A percentile compares a stretch with the other conserved stretches of the same genome.
Conservation (phyloP, 2,888 invertebrate species). For the Clepsis dumicolana region DNA sequence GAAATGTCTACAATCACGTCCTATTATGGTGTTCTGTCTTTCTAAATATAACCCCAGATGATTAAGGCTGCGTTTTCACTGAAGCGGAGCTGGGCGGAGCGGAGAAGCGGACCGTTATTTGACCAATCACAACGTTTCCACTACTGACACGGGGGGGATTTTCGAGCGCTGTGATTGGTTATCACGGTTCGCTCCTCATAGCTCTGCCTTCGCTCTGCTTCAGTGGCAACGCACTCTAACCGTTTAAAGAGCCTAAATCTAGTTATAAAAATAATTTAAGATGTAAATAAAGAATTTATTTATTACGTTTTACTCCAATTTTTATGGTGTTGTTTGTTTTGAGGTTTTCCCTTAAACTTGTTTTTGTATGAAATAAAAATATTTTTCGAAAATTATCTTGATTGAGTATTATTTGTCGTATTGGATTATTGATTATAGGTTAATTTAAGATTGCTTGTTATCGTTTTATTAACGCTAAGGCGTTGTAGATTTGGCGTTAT, state of each 20-base stretch:
- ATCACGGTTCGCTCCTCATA: too few species aligned
- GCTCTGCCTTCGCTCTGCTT: too few species aligned
- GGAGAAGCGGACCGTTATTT: too few species aligned
- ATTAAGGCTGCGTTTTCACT: too few species aligned
- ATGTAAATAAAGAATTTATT: slow-evolving; percentile 60
- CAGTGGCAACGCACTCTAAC: too few species aligned
- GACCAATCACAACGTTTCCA: too few species aligned
- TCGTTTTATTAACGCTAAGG: slow-evolving; percentile 12
- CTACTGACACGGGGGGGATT: too few species aligned
- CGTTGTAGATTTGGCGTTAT: not conserved
- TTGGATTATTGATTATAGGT: slow-evolving; percentile 35
- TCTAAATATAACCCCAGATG: not conserved
- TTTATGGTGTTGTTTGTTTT: slow-evolving; percentile 62
- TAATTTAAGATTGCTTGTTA: slow-evolving; percentile 22
- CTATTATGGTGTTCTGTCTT: not conserved
- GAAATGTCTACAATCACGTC: not conserved
- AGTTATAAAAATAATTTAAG: slow-evolving; percentile 44
- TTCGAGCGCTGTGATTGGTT: too few species aligned
- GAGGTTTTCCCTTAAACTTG: slow-evolving; percentile 66
- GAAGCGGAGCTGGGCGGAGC: too few species aligned
- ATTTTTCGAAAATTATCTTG: slow-evolving; percentile 56
- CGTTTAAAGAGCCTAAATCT: slow-evolving; percentile 53
- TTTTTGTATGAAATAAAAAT: slow-evolving; percentile 64
- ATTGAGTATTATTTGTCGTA: slow-evolving; percentile 32
- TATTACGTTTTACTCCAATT: slow-evolving; percentile 59